Evolutionary conservation across 2,113 vertebrate species (phyloP), one percentile per base, ranked within the genome.

Genomic region (Oncorhynchus gorbuscha): DNA sequence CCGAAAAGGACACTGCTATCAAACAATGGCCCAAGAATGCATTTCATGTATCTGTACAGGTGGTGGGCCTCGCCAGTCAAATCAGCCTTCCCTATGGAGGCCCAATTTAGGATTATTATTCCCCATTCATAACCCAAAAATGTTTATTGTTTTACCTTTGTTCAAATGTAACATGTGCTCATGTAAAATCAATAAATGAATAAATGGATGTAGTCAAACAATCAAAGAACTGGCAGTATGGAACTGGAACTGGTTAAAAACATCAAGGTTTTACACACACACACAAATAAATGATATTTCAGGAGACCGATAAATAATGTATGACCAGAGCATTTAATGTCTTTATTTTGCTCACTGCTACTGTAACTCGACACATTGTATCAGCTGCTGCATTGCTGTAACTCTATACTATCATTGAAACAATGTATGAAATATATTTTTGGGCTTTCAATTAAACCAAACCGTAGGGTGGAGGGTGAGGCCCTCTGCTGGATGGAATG

Each of bases 401-500:
- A 55, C 51, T 18, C 51, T 1, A 55, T 55, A 18, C 39, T 11
- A 11, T 45, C 9, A 45, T 45, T 12, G 39, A 45, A 5, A 62
- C 3, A 62, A 62, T 62, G n/a, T 62, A 22, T 62, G 18, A 22
- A 62, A 62, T n/a, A 20, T 62, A 1, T 62, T 11, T 22, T 62
- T 11, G 11, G 13, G 13, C 18, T 24, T 49, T 70, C n/a, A 49
- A 70, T 49, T n/a, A 6, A 49, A 24, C 20, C 39, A 22, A 3
- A n/a, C 67, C n/a, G 32, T 5, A 14, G 8, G 6, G 67, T 70
- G 68, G 39, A 45, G 8, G 69, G 12, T 8, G 20, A 18, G 67
- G 71, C 70, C 77, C 68, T 64, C 79, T 81, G 59, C 24, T 39
- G 83, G 83, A 3, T 24, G 79, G 79, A 84, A 84, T 81, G 74